These are phyloP conservation scores for Boloria euphrosyne DNA, from an alignment of 2,888 invertebrate genomes.

Conservation along the genomic window DNA sequence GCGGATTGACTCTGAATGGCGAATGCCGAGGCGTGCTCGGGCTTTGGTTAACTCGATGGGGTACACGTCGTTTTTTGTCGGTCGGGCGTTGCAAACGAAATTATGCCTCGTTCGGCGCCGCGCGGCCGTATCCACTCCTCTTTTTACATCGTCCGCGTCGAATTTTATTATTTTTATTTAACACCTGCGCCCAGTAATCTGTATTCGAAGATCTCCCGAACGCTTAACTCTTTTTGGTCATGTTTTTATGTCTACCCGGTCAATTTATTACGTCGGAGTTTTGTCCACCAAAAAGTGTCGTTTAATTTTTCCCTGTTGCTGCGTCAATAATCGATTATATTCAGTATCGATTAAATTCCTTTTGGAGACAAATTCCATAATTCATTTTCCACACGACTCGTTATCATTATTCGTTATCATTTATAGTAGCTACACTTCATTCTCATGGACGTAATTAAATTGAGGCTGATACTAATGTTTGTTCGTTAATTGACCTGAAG, in stretches of 20 bases:
- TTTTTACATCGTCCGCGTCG: constrained; percentile 71
- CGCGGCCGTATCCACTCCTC: constrained; percentile 71
- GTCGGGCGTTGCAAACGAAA: constrained; percentile 70
- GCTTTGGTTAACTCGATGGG: constrained; percentile 58
- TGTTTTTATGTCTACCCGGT: constrained; percentile 63
- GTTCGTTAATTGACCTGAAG: constrained; percentile 26
- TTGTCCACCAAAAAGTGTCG: constrained; percentile 73
- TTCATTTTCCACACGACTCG: constrained; percentile 11
- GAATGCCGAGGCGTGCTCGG: constrained; percentile 55
- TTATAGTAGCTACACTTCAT: not conserved
- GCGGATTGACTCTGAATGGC: constrained; percentile 63
- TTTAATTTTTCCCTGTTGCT: constrained; percentile 74
- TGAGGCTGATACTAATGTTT: constrained; percentile 23
- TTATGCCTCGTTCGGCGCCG: constrained; percentile 76
- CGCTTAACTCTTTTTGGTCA: constrained; percentile 80
- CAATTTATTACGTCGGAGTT: constrained; percentile 74
- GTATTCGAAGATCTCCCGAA: constrained; percentile 79
- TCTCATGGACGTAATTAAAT: constrained; percentile 19
- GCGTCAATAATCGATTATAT: constrained; percentile 74
- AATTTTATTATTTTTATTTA: constrained; percentile 82
- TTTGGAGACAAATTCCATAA: constrained; percentile 27
- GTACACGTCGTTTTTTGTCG: constrained; percentile 69
- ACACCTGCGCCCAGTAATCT: constrained; percentile 81
- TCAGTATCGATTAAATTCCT: constrained; percentile 60
- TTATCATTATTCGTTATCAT: constrained; percentile 7